Evolutionary conservation across 2,888 invertebrate genomes (phyloP).

Genomic region (Harpalus rufipes): DNA sequence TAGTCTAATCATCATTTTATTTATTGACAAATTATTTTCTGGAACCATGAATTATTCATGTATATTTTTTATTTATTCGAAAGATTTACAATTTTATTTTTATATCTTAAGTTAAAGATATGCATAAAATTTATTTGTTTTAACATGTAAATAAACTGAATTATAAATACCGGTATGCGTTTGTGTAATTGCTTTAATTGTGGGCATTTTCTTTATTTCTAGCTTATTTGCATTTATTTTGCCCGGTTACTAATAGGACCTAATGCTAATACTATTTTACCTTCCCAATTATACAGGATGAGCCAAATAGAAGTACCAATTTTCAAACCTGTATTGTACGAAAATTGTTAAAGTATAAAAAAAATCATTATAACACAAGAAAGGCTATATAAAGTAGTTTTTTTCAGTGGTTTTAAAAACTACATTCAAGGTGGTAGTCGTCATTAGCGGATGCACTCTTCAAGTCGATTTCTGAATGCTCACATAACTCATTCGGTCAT

Average conservation of each 20-base stretch:
- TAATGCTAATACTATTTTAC: conserved; percentile 32
- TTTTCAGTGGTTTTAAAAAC: no score
- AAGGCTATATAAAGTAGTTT: no score
- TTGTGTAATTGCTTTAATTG: conserved; percentile 61
- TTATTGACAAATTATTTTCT: conserved; percentile 12
- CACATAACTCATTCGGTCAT: no score
- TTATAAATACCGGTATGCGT: conserved; percentile 38
- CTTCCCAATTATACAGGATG: conserved; percentile 21
- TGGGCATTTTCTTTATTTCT: conserved; percentile 59
- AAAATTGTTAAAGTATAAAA: no score
- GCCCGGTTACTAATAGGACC: conserved; percentile 38
- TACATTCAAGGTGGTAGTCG: no score
- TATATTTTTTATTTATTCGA: neutral
- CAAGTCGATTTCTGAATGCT: no score
- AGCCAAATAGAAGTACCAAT: no score
- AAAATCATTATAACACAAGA: no score
- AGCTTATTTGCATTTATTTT: conserved; percentile 53
- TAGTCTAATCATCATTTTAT: conserved; percentile 14
- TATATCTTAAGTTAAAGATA: conserved; percentile 15
- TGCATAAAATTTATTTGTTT: neutral
- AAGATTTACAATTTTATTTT: conserved; percentile 22
- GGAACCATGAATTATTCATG: neutral
- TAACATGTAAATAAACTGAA: conserved; percentile 19
- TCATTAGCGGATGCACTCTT: no score
- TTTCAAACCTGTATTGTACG: no score